Evolutionary conservation across 2,113 vertebrate genomes (phyloP), one percentile per base, ranked within the genome.

Genomic region (Oncorhynchus nerka): DNA sequence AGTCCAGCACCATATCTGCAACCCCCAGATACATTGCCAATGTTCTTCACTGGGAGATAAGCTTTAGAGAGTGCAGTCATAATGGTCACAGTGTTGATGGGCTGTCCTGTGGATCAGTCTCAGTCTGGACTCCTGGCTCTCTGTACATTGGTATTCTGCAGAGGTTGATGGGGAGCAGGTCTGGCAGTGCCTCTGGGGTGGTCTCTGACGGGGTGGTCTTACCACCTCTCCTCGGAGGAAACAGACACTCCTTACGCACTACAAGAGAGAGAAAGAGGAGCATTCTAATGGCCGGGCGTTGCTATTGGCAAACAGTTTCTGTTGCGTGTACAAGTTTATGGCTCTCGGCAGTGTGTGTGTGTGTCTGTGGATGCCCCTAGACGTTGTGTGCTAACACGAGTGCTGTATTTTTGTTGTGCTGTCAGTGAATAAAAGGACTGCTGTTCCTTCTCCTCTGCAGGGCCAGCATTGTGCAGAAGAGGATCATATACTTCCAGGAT

Each of bases 381-480:
- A 7, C 5, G 59, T 62, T 62, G 59, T n/a, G 6, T 22, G 59
- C 59, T 61, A 61, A n/a, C 12, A 61, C 2, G 15, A 45, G 55
- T 1, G 4, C 13, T 57, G 16, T 57, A 57, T 20, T 20, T 62
- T 62, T 5, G 1, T 62, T 19, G 16, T 8, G 59, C 59, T 62
- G 59, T 62, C 59, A n/a, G 59, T n/a, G 59, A 22, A 62, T 24
- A 16, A 5, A 62, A 22, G 7, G 7, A 22, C 24, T 22, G 16
- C n/a, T 2, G 4, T 62, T 22, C 5, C 22, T n/a, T 8, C 59
- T n/a, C 19, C 59, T 83, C 81, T 79, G 16, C 82, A 99, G 97
- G 87, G 97, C 97, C 73, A 98, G 97, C 73, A 97, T 99, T 32
- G 95, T 98, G 75, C 97, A 99, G 93, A 97, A 96, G 81, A 95